Conservation (phyloP, 2,113 vertebrate species). For the Neodontobutis hainanensis region DNA sequence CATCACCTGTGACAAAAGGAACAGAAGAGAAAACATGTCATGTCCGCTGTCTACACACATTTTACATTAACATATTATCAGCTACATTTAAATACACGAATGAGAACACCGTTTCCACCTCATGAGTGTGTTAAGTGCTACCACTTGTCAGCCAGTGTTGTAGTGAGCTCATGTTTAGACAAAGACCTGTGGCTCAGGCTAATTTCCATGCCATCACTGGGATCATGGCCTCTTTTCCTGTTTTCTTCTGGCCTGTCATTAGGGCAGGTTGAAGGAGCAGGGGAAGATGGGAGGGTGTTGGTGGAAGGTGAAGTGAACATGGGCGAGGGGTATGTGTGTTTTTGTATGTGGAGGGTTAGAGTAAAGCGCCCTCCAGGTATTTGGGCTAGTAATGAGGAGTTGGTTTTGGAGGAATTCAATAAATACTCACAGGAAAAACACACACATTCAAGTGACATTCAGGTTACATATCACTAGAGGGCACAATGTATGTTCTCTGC, state of each 20-base stretch:
- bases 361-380: slow-evolving; percentile 48
- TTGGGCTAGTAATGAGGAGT: slow-evolving; percentile 39
- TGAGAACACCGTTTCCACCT: slow-evolving; percentile 27
- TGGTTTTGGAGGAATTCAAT: slow-evolving; percentile 4
- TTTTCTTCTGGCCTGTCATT: slow-evolving; percentile 72
- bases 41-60: too few relatives aligned
- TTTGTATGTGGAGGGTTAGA: slow-evolving; percentile 39
- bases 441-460: slow-evolving; percentile 2
- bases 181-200: slow-evolving; percentile 63
- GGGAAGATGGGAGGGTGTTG: slow-evolving; percentile 12
- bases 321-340: slow-evolving; percentile 17
- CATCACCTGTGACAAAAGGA: slow-evolving; percentile 69
- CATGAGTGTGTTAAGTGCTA: slow-evolving; percentile 16
- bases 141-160: too few relatives aligned
- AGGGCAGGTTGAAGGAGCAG: slow-evolving; percentile 29
- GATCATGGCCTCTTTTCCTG: slow-evolving; percentile 69
- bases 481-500: slow-evolving; percentile 29
- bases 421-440: neutral
- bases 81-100: neutral
- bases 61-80: too few relatives aligned
- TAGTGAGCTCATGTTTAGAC: slow-evolving; percentile 74
- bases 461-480: slow-evolving; percentile 39
- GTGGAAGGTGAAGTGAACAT: slow-evolving; percentile 27
- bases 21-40: neutral
- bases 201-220: slow-evolving; percentile 69